These are phyloP conservation scores for Sycophila sp. DNA, from an alignment of 1,140 invertebrate genomes.

Conservation along the genomic window DNA sequence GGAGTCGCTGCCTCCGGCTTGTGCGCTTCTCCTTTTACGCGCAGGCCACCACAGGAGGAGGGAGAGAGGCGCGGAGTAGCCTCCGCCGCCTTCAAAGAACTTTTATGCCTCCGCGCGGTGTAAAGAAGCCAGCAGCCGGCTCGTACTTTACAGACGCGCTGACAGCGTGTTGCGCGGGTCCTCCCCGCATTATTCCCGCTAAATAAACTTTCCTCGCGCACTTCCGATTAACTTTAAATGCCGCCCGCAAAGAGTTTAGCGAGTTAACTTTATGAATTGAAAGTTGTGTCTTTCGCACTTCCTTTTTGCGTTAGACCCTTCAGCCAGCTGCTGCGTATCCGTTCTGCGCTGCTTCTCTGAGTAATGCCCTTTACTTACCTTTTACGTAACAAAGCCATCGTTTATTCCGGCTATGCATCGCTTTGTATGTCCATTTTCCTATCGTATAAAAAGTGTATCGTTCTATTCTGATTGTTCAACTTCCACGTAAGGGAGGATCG, in stretches of 20 bases:
- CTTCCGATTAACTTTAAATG: neutral
- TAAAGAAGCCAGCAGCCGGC: slow-evolving; percentile 12
- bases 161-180: slow-evolving; percentile 11
- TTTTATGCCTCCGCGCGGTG: slow-evolving; percentile 24
- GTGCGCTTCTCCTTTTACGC: slow-evolving; percentile 28
- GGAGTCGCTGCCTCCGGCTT: slow-evolving; percentile 10
- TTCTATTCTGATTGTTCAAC: too few relatives aligned
- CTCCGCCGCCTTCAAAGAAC: slow-evolving; percentile 35
- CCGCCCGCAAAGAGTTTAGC: neutral
- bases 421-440: too few relatives aligned
- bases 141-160: slow-evolving; percentile 21
- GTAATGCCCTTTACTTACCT: neutral
- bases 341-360: neutral
- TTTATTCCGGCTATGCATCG: neutral
- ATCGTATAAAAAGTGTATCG: too few relatives aligned
- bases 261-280: slow-evolving; percentile 20
- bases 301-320: neutral
- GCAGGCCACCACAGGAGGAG: neutral
- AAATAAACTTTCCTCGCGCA: slow-evolving; percentile 23
- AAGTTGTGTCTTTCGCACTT: neutral
- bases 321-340: neutral
- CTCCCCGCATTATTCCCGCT: slow-evolving; percentile 16
- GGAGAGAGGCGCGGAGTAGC: slow-evolving; percentile 18
- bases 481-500: too few relatives aligned
- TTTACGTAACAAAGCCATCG: too few relatives aligned